Evolutionary conservation across 2,888 invertebrate species (phyloP), one percentile per base, ranked within the genome.

Genomic region (Microplitis deprimator): DNA sequence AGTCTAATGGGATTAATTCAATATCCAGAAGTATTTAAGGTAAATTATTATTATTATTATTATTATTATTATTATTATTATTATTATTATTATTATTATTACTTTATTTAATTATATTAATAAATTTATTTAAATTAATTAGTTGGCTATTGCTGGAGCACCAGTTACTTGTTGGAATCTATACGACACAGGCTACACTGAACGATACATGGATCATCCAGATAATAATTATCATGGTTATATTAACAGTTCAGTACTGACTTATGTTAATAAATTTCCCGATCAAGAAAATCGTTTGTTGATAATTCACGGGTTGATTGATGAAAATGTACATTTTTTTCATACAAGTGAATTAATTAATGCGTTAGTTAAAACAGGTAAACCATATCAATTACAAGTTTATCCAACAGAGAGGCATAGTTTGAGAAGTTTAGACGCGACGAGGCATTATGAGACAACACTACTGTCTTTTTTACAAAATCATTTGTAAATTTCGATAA

Each of bases 181-280:
- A 75, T 99, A 99, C 91, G 99, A 99, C 91, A 99, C 99, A 0
- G 99, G 98, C 13, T 99, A 99, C 91, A 98, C 98, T 73, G 99
- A 99, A 91, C 93, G 99, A 61, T 99, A 99, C 91, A 97, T 99
- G 97, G 96, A 95, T 88, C 90, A 95, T 79, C 97, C 97, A 0
- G 92, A 93, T 76, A 92, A 93, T 82, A 96, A 97, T 91, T 91
- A 91, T 76, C 91, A 92, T 82, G 98, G 96, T 6, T 99, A 99
- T 90, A 92, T 92, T 77, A 92, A 94, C 75, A 97, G 97, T 75
- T 96, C 96, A 50, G 95, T 98, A 79, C 92, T 98, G 62, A 94
- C 94, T 78, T 95, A 96, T 85, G 94, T 96, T 69, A 94, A 95
- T 83, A 94, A 94, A 89, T 96, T 98, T 90, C 98, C 98, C 1